phyloP scores from a whole-genome alignment of 2,888 invertebrate genomes.

The Volucella zonaria region DNA sequence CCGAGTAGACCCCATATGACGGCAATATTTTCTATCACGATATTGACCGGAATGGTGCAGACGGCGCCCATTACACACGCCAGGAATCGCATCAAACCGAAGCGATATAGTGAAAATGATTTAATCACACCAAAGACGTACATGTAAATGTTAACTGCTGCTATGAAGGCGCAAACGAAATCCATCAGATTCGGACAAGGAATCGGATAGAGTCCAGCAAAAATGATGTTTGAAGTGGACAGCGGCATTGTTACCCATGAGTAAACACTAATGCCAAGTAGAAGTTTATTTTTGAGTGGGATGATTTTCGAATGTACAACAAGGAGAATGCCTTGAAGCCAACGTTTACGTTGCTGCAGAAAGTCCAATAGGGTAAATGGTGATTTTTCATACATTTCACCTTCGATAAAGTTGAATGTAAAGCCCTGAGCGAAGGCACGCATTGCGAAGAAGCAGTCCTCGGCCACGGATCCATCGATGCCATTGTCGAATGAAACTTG shows the following conservation, averaged over 20 bases:
- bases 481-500: slow-evolving; percentile 98
- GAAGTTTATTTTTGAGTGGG: slow-evolving; percentile 89
- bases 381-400: slow-evolving; percentile 99
- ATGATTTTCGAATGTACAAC: slow-evolving; percentile 94
- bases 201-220: slow-evolving; percentile 93
- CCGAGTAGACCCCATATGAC: slow-evolving; percentile 97
- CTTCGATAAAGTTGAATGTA: slow-evolving; percentile 97
- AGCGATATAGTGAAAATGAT: slow-evolving; percentile 94
- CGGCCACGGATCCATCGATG: slow-evolving; percentile 97
- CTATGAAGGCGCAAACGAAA: slow-evolving; percentile 94
- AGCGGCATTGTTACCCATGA: slow-evolving; percentile 98
- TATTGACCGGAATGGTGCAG: slow-evolving; percentile 95
- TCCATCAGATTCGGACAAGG: slow-evolving; percentile 93
- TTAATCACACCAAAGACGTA: slow-evolving; percentile 98
- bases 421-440: slow-evolving; percentile 95
- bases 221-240: slow-evolving; percentile 93
- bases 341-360: slow-evolving; percentile 96
- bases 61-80: slow-evolving; percentile 93
- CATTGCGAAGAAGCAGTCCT: slow-evolving; percentile 99
- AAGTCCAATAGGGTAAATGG: slow-evolving; percentile 98
- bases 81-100: slow-evolving; percentile 90
- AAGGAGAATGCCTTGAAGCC: slow-evolving; percentile 95
- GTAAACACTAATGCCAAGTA: slow-evolving; percentile 94
- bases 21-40: slow-evolving; percentile 96
- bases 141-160: slow-evolving; percentile 98